phyloP scores from a whole-genome alignment of 37 sponge, comb jelly and placozoan genomes.

The Spongilla lacustris region DNA sequence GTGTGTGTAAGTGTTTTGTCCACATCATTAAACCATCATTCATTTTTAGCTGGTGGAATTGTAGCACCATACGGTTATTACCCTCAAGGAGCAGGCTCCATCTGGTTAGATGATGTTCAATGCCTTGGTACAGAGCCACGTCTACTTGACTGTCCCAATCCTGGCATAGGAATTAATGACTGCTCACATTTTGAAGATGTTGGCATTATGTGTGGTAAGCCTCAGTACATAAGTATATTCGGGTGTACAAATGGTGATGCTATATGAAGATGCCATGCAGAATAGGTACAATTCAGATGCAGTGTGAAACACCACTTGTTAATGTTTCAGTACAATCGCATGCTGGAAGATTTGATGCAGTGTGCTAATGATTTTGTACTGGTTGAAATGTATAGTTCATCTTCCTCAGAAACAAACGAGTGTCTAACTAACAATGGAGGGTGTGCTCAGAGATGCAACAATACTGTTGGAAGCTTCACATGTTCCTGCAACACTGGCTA shows the following conservation, averaged over 20 bases:
- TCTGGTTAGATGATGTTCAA: conserved; percentile 22
- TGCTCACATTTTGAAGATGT: conserved; percentile 45
- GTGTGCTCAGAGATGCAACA: conserved; percentile 2
- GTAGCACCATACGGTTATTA: neutral
- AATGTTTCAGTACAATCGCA: no score
- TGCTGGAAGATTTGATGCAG: neutral
- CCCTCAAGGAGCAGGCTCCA: conserved; percentile 31
- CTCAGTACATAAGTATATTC: no score
- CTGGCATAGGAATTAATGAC: conserved; percentile 10
- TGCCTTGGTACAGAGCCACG: conserved; percentile 27
- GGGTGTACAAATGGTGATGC: no score
- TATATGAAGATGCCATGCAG: no score
- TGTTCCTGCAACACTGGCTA: conserved; percentile 31
- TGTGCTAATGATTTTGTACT: neutral
- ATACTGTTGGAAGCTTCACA: conserved; percentile 14
- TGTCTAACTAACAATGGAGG: neutral
- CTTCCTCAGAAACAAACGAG: neutral
- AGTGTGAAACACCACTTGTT: no score
- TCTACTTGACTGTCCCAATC: conserved; percentile 16
- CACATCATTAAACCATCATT: no score
- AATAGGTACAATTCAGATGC: no score
- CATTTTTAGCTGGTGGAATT: neutral
- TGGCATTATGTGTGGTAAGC: conserved; percentile 13
- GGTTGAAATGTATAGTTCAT: neutral
- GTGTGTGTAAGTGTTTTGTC: no score